Base-by-base conservation (phyloP, 2,113 vertebrate genomes). In the Brienomyrus longianalis region DNA sequence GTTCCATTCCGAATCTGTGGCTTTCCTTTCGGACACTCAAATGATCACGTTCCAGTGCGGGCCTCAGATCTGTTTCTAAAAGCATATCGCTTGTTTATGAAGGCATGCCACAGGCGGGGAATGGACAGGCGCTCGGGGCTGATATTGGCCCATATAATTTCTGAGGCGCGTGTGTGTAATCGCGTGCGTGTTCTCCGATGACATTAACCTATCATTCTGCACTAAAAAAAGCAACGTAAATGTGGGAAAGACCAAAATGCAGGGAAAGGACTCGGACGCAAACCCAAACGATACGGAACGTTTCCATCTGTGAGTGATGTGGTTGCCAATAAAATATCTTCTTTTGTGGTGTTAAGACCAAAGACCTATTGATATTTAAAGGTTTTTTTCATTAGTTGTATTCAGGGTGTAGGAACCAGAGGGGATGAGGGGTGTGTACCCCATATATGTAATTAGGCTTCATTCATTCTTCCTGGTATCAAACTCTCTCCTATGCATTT, bases 41-140 rank as follows among this genome's bases (percentile, higher is more conserved):
- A 93, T 90, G 90, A 89, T 89, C 88, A 83, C 35, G 27, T 92
- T 74, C 31, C 19, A 54, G n/a, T n/a, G 39, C 9, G 21, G 27
- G 23, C 23, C 89, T 94, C 94, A 95, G 92, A 95, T 94, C 92
- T 93, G 91, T 93, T 92, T 95, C 91, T 94, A 95, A 93, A 92
- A 93, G 92, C 90, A 91, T 90, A 90, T 93, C 91, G 54, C 92
- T 94, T 95, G 93, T 95, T 94, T 93, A 91, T 94, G 83, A 88
- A 92, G 93, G 91, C 89, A 70, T 21, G 56, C 93, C 94, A 62
- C 93, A 93, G 91, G 95, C 88, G 89, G 91, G 86, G 92, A 88
- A 91, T 27, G 56, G 89, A 77, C 31, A 89, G 88, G 45, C 89
- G 90, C 90, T 88, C 86, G 56, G n/a, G 87, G 88, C 86, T 91